These are phyloP conservation scores for Dolichomitus sp. DNA, from an alignment of 2,888 invertebrate species.

Conservation along the genomic window DNA sequence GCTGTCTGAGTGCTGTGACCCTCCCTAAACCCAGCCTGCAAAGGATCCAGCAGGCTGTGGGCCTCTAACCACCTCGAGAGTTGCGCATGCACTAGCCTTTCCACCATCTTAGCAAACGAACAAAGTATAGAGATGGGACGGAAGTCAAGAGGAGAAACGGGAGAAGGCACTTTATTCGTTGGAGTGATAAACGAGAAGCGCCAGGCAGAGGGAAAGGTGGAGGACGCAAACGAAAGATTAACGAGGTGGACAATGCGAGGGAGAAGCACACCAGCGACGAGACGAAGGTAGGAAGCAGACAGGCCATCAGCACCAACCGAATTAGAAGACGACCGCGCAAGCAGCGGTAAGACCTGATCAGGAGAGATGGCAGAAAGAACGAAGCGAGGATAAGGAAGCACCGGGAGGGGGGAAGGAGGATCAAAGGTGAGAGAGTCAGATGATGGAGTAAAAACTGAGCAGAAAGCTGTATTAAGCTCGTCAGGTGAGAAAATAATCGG, in stretches of 20 bases:
- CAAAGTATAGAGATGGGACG: not conserved
- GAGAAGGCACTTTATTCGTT: not conserved
- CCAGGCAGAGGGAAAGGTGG: not conserved
- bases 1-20: too few relatives aligned
- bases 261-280: not conserved
- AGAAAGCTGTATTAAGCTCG: not conserved
- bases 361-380: too few relatives aligned
- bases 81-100: too few relatives aligned
- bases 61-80: not conserved
- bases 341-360: not conserved
- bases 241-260: not conserved
- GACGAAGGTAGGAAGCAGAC: not conserved
- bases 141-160: not conserved
- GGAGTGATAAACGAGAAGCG: not conserved
- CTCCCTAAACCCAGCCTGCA: too few relatives aligned
- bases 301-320: not conserved
- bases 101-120: not conserved
- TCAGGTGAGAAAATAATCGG: not conserved
- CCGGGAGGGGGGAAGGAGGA: too few relatives aligned
- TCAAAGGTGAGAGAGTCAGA: not conserved
- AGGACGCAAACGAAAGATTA: not conserved
- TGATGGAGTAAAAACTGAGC: not conserved
- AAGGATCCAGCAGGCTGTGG: conserved; percentile 63
- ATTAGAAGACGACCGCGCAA: not conserved
- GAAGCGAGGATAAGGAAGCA: too few relatives aligned